Conservation (phyloP, 2,888 invertebrate genomes). For the Meghimatium bilineatum region DNA sequence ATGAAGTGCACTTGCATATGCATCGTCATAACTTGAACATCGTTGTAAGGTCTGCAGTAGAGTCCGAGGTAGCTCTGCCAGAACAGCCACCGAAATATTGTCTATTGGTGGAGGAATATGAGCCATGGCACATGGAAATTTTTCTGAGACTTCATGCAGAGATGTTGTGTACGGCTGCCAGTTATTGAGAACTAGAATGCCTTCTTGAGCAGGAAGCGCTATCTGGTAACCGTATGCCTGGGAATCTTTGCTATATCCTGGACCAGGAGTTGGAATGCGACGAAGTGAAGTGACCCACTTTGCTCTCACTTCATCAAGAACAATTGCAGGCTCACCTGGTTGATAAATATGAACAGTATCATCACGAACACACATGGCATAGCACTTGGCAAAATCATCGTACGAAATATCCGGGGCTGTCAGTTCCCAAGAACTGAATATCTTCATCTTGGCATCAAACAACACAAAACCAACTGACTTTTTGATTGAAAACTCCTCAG, state of each 20-base stretch:
- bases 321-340: conserved; percentile 71
- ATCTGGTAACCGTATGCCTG: conserved; percentile 67
- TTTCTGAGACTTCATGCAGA: conserved; percentile 67
- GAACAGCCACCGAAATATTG: conserved; percentile 69
- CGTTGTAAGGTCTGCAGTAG: conserved; percentile 60
- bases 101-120: conserved; percentile 74
- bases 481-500: conserved; percentile 74
- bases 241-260: conserved; percentile 53
- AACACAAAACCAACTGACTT: conserved; percentile 73
- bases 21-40: conserved; percentile 69
- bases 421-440: conserved; percentile 70
- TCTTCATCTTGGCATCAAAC: conserved; percentile 72
- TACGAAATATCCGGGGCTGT: conserved; percentile 71
- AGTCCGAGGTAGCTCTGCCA: conserved; percentile 61
- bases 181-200: conserved; percentile 71
- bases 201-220: conserved; percentile 63
- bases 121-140: conserved; percentile 61
- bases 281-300: conserved; percentile 72
- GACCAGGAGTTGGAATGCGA: conserved; percentile 61
- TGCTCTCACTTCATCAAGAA: conserved; percentile 71
- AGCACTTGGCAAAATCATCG: conserved; percentile 70
- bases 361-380: conserved; percentile 70
- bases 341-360: conserved; percentile 71
- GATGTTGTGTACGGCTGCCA: conserved; percentile 72
- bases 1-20: conserved; percentile 69